Evolutionary conservation across 2,888 invertebrate species (phyloP).

Genomic region (Cephus pulcher): DNA sequence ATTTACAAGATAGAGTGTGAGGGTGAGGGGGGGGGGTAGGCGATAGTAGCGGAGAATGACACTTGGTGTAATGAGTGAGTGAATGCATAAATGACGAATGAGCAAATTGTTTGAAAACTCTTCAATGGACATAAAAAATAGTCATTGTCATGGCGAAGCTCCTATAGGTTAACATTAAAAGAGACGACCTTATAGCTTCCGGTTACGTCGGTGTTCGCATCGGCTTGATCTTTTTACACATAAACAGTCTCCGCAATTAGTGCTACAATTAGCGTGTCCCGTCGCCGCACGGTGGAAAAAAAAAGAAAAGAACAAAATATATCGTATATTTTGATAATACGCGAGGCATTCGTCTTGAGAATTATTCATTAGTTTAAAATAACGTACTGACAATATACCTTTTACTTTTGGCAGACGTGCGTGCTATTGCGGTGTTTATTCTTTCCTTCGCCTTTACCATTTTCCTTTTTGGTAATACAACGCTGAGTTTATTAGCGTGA

Average conservation of each 20-base stretch:
- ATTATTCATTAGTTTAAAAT: not conserved
- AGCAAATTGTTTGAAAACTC: not conserved
- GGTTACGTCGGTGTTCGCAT: not conserved
- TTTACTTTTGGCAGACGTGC: not conserved
- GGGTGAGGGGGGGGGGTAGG: not conserved
- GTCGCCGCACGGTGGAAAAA: not conserved
- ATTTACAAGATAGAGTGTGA: not conserved
- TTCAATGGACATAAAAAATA: not conserved
- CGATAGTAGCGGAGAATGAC: not conserved
- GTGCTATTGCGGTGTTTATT: not conserved
- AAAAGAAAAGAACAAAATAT: not conserved
- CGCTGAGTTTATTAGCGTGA: not conserved
- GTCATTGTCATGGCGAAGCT: not conserved
- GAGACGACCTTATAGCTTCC: slow-evolving; percentile 5
- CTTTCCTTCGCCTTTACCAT: not conserved
- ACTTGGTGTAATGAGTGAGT: not conserved
- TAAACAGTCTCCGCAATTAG: not conserved
- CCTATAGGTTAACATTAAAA: not conserved
- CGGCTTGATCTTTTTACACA: not conserved
- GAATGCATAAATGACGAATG: not conserved
- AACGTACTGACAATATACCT: not conserved
- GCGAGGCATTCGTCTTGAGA: not conserved
- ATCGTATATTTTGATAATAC: not conserved
- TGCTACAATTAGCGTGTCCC: not conserved
- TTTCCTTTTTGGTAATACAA: not conserved